Evolutionary conservation across 2,797 vertebrate genomes (phyloP).

Genomic region (Craterocephalus amniculus): DNA sequence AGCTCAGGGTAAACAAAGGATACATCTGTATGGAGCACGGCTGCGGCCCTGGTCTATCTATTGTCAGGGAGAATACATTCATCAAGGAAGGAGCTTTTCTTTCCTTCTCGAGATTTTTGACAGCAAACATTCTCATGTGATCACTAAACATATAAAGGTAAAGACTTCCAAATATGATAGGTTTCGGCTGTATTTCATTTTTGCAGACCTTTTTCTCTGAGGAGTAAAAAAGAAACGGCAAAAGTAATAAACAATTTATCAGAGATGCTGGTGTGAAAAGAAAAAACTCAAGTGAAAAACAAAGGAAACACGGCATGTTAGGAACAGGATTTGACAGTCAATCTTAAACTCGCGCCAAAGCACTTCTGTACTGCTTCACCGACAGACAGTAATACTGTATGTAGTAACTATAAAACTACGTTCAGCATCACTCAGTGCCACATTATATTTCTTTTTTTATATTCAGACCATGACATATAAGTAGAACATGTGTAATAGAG

Average conservation of each 20-base stretch:
- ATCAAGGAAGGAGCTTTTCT: slow-evolving; percentile 55
- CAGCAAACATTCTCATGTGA: slow-evolving; percentile 69
- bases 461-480: slow-evolving; percentile 31
- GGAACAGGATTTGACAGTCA: slow-evolving; percentile 69
- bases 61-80: slow-evolving; percentile 68
- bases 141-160: slow-evolving; percentile 68
- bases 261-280: slow-evolving; percentile 55
- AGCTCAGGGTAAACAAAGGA: slow-evolving; percentile 59
- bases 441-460: slow-evolving; percentile 37
- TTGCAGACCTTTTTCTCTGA: slow-evolving; percentile 55
- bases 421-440: slow-evolving; percentile 70
- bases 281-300: slow-evolving; percentile 45
- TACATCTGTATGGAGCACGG: slow-evolving; percentile 36
- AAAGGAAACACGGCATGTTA: slow-evolving; percentile 54
- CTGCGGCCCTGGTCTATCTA: slow-evolving; percentile 43
- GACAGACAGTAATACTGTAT: slow-evolving; percentile 55
- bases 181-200: slow-evolving; percentile 62
- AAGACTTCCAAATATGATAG: slow-evolving; percentile 70
- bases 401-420: slow-evolving; percentile 53
- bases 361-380: slow-evolving; percentile 59
- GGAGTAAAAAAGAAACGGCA: slow-evolving; percentile 59
- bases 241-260: slow-evolving; percentile 77
- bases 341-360: slow-evolving; percentile 66
- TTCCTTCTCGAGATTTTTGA: slow-evolving; percentile 51
- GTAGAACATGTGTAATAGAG: slow-evolving; percentile 42